Percentiles rank a stretch among this genome's conserved stretches.
These are phyloP conservation scores for Chelonia mydas DNA, from an alignment of 2,797 vertebrate genomes.

Conservation along the genomic window DNA sequence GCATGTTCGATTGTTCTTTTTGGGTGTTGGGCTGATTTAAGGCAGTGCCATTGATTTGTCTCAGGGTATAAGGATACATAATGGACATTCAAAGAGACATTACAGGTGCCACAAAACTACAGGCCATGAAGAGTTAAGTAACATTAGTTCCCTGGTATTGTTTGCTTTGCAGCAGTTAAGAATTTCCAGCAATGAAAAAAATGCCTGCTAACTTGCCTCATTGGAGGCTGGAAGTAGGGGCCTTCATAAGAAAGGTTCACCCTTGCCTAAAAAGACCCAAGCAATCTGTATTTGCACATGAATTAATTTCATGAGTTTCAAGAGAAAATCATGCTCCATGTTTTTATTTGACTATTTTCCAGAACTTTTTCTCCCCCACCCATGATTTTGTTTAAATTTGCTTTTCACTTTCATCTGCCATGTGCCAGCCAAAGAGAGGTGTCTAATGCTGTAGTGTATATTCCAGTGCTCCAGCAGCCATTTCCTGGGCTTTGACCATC, in stretches of 20 bases:
- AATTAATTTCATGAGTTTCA: background rate
- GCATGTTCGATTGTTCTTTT: constrained; percentile 1
- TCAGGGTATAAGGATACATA: background rate
- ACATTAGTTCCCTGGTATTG: background rate
- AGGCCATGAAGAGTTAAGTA: background rate
- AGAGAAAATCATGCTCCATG: background rate
- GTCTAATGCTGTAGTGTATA: background rate
- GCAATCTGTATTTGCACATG: background rate
- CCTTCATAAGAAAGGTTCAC: background rate
- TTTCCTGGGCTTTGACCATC: background rate
- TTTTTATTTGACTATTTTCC: background rate
- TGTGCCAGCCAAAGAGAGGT: background rate
- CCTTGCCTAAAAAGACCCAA: background rate
- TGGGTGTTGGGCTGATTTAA: constrained; percentile 1
- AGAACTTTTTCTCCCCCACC: background rate
- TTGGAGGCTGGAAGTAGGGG: background rate
- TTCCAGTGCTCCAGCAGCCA: background rate
- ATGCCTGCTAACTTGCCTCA: background rate
- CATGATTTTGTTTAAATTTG: background rate
- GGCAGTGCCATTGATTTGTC: background rate
- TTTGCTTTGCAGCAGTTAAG: background rate
- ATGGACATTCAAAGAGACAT: background rate
- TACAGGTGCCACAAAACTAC: background rate
- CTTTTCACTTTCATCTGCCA: background rate
- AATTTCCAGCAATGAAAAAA: constrained; percentile 4